Evolutionary conservation across 2,113 vertebrate species (phyloP).

Genomic region (Phasianus colchicus): DNA sequence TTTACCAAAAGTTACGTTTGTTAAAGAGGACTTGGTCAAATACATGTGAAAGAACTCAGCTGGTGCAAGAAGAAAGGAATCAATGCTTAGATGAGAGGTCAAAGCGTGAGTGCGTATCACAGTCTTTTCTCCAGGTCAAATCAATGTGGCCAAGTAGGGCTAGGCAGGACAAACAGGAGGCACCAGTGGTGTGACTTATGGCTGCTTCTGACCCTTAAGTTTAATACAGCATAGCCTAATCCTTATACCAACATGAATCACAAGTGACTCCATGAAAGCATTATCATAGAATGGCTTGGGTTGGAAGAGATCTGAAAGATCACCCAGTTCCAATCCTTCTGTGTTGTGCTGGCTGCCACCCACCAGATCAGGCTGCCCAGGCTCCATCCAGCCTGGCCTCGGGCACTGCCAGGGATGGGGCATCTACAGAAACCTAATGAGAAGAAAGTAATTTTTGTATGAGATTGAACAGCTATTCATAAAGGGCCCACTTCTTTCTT

Average conservation of each 20-base stretch:
- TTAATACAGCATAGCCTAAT: neutral
- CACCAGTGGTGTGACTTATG: neutral
- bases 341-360: too few relatives aligned
- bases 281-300: neutral
- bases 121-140: neutral
- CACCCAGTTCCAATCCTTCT: too few relatives aligned
- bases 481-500: accelerated
- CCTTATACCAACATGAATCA: neutral
- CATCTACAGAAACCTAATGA: neutral
- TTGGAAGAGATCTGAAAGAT: too few relatives aligned
- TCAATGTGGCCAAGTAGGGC: neutral
- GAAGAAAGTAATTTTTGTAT: neutral
- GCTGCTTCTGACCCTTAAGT: neutral
- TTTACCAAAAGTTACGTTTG: neutral
- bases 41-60: neutral
- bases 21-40: neutral
- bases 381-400: too few relatives aligned
- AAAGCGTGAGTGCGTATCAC: accelerated
- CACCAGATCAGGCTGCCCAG: too few relatives aligned
- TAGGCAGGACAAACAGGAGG: neutral
- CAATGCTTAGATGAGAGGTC: neutral
- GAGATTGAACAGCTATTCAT: neutral
- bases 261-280: neutral
- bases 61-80: neutral
- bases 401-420: too few relatives aligned